phyloP scores from a whole-genome alignment of 2,888 invertebrate genomes.

The Dicroscelio sp. region DNA sequence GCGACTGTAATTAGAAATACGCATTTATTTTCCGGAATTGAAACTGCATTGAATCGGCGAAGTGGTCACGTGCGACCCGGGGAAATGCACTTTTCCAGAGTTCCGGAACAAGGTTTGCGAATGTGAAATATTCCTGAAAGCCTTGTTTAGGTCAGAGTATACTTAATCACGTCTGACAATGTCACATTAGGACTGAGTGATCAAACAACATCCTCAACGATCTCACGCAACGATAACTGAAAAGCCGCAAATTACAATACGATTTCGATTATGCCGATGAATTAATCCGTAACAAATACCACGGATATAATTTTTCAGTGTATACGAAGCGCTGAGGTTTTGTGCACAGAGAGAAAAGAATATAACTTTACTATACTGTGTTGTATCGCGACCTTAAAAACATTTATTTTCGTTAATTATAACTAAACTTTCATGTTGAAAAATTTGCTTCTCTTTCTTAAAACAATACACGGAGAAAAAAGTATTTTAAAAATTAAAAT shows the following conservation, averaged over 20 bases:
- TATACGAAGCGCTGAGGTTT: constrained; percentile 37
- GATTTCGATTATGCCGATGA: constrained; percentile 47
- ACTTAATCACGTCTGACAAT: constrained; percentile 59
- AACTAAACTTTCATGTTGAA: no score
- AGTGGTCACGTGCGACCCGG: neutral
- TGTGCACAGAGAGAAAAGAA: no score
- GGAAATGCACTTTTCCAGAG: no score
- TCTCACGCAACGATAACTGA: constrained; percentile 28
- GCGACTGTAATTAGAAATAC: no score
- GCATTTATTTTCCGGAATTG: neutral
- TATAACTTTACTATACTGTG: no score
- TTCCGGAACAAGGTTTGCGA: constrained; percentile 16
- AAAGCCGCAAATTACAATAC: constrained; percentile 57
- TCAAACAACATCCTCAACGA: constrained; percentile 41
- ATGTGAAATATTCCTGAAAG: constrained; percentile 24
- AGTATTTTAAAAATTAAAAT: no score
- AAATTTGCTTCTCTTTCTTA: no score
- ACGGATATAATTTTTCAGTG: constrained; percentile 51
- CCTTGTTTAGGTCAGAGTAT: constrained; percentile 24
- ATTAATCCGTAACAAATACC: constrained; percentile 48
- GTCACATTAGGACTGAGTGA: constrained; percentile 48
- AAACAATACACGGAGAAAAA: no score
- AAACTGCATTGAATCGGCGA: neutral
- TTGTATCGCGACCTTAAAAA: no score
- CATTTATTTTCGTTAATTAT: no score